These are phyloP conservation scores for Corvus cornix DNA, from an alignment of 2,113 vertebrate genomes.

Conservation along the genomic window DNA sequence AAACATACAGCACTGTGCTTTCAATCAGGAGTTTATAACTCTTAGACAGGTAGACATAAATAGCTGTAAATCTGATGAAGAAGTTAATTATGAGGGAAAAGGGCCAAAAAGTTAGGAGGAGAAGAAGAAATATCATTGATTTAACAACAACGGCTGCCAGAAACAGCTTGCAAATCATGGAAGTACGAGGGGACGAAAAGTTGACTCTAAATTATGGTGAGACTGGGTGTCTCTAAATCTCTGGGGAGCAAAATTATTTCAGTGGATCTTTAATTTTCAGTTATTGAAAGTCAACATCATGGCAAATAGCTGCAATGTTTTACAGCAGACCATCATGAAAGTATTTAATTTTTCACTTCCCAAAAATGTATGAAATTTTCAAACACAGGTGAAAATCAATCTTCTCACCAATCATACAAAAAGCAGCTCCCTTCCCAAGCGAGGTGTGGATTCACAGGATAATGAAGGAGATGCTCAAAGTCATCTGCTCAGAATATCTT, in stretches of 20 bases:
- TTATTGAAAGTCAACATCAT: conserved; percentile 69
- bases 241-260: conserved; percentile 66
- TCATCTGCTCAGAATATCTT: background rate
- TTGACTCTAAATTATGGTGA: conserved; percentile 72
- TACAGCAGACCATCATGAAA: conserved; percentile 43
- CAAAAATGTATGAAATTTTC: conserved; percentile 54
- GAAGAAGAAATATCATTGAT: conserved; percentile 69
- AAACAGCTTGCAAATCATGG: conserved; percentile 77
- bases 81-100: conserved; percentile 71
- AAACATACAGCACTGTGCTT: conserved; percentile 6
- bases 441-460: background rate
- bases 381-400: conserved; percentile 28
- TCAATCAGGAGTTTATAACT: conserved; percentile 56
- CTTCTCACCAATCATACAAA: background rate
- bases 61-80: conserved; percentile 66
- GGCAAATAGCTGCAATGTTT: conserved; percentile 61
- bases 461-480: conserved; percentile 11
- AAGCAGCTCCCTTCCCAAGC: background rate
- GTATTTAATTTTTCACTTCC: conserved; percentile 64
- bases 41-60: conserved; percentile 71
- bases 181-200: conserved; percentile 59
- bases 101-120: conserved; percentile 62
- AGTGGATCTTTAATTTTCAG: conserved; percentile 71
- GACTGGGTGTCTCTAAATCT: conserved; percentile 75
- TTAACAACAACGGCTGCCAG: conserved; percentile 66